A percentile compares a stretch with the other conserved stretches of the same genome.
Conservation (phyloP, 1,140 invertebrate genomes). For the Drosophila ficusphila region DNA sequence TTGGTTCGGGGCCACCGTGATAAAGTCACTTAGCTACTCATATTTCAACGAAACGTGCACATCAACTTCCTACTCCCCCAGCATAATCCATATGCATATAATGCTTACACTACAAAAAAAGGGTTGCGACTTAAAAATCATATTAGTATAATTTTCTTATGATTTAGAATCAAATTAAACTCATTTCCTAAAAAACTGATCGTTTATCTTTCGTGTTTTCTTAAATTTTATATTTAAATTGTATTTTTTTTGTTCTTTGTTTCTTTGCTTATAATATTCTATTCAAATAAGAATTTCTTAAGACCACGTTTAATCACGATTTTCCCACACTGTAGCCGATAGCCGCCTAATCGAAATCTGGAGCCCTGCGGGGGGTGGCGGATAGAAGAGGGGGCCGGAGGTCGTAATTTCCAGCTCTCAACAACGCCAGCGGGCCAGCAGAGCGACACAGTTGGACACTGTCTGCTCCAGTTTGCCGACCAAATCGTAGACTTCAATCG, state of each 20-base stretch:
- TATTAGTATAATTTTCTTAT: too few species aligned
- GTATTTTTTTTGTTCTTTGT: too few species aligned
- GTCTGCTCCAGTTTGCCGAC: conserved; percentile 53
- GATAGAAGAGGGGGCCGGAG: conserved; percentile 1
- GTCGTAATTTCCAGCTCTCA: conserved; percentile 77
- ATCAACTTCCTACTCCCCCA: conserved; percentile 54
- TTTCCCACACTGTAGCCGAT: conserved; percentile 4
- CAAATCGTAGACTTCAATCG: conserved; percentile 25
- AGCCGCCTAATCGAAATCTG: conserved; percentile 58
- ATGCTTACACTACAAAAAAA: conserved; percentile 11
- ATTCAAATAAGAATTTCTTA: too few species aligned
- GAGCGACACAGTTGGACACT: conserved; percentile 69
- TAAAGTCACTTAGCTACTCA: conserved; percentile 66
- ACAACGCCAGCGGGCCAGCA: conserved; percentile 69
- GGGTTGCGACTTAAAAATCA: too few species aligned
- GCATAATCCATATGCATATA: conserved; percentile 33
- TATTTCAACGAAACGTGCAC: conserved; percentile 74
- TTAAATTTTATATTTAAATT: too few species aligned
- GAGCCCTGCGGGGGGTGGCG: conserved; percentile 50
- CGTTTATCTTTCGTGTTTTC: too few species aligned
- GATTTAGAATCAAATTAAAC: too few species aligned
- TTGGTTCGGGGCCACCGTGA: conserved; percentile 36
- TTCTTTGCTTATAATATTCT: background rate
- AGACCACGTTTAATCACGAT: background rate
- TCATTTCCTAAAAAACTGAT: too few species aligned